These are phyloP conservation scores for Drosophila navojoa DNA, from an alignment of 1,140 invertebrate species.

Conservation along the genomic window DNA sequence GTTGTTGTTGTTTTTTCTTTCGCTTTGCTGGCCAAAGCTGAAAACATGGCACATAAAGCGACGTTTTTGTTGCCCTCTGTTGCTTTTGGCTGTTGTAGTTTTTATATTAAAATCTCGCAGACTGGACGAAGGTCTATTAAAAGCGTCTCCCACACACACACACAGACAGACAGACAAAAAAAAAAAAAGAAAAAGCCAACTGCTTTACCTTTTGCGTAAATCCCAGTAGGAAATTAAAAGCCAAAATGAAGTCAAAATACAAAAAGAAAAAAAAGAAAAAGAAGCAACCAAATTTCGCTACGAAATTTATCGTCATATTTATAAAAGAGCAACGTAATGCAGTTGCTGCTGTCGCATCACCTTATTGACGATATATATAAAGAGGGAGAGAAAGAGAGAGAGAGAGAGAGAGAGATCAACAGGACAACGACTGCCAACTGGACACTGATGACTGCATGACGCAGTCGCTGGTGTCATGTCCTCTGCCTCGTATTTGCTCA, in stretches of 20 bases:
- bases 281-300: constrained; percentile 38
- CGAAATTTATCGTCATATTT: constrained; percentile 71
- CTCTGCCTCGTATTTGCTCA: constrained; percentile 45
- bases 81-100: constrained; percentile 65
- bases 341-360: constrained; percentile 35
- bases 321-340: constrained; percentile 59
- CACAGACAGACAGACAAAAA: constrained; percentile 41
- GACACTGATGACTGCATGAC: constrained; percentile 44
- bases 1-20: constrained; percentile 1
- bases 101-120: constrained; percentile 78
- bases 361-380: constrained; percentile 42
- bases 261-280: constrained; percentile 18
- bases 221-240: constrained; percentile 81
- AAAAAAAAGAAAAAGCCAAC: constrained; percentile 1
- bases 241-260: constrained; percentile 76
- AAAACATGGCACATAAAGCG: constrained; percentile 57
- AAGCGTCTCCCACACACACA: constrained; percentile 45
- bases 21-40: constrained; percentile 22
- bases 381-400: neutral
- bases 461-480: constrained; percentile 58
- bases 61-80: constrained; percentile 41
- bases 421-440: constrained; percentile 22
- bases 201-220: constrained; percentile 71
- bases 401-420: neutral
- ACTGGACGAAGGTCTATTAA: constrained; percentile 72